Evolutionary conservation across 2,797 vertebrate species (phyloP).

Genomic region (Neosalanx taihuensis): DNA sequence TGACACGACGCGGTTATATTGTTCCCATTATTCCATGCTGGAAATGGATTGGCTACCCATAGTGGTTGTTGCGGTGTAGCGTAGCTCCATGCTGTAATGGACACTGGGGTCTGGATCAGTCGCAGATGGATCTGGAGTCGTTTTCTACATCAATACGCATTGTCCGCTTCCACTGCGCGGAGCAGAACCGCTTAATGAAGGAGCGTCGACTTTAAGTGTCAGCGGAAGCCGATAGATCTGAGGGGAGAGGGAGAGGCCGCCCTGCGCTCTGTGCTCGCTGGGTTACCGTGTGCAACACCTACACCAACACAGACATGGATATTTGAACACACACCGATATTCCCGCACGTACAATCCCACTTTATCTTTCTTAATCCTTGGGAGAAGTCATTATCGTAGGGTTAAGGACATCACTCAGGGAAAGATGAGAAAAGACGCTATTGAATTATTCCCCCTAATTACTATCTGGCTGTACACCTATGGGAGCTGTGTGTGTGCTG

Average conservation of each 20-base stretch:
- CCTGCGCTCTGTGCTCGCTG: constrained; percentile 21
- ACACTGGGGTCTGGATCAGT: neutral
- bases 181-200: neutral
- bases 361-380: constrained; percentile 28
- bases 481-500: constrained; percentile 23
- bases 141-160: constrained; percentile 2
- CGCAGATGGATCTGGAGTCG: neutral
- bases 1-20: neutral
- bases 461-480: constrained; percentile 35
- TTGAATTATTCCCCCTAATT: constrained; percentile 57
- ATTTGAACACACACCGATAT: constrained; percentile 15
- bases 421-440: constrained; percentile 41
- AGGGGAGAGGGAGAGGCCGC: constrained; percentile 24
- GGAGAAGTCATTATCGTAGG: constrained; percentile 42
- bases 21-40: neutral
- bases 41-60: constrained; percentile 44
- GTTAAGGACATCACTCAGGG: constrained; percentile 39
- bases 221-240: neutral
- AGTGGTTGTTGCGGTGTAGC: neutral
- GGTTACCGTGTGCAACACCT: constrained; percentile 8
- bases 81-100: neutral
- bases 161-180: neutral
- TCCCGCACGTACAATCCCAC: constrained; percentile 11
- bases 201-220: neutral
- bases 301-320: neutral